These are phyloP conservation scores for Callithrix jacchus DNA, from an alignment of 2,113 vertebrate genomes.

Conservation along the genomic window DNA sequence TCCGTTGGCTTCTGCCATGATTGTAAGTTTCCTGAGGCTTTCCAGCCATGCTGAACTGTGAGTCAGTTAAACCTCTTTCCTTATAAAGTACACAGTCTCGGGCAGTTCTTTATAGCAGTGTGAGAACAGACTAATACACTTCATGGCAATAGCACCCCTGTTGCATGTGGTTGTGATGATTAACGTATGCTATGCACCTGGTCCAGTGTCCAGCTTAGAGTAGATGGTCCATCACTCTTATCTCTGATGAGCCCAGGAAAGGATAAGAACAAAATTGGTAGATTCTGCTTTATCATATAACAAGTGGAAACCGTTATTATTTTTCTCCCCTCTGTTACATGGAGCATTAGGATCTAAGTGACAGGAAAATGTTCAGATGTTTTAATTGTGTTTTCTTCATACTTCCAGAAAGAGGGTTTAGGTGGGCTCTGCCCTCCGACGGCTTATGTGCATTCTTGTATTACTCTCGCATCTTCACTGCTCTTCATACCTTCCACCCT, in stretches of 20 bases:
- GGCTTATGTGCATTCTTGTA: background rate
- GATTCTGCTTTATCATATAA: background rate
- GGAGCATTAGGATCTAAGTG: background rate
- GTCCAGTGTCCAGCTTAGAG: background rate
- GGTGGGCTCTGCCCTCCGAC: background rate
- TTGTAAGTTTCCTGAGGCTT: no score
- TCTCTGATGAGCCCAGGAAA: constrained; percentile 47
- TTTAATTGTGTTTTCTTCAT: background rate
- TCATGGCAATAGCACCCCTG: background rate
- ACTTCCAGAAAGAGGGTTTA: background rate
- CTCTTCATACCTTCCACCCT: background rate
- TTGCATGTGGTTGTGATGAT: background rate
- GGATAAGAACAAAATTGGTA: background rate
- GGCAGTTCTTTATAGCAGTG: no score
- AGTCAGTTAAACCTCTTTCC: no score
- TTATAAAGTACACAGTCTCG: no score
- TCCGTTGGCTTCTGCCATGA: no score
- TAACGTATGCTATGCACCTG: background rate
- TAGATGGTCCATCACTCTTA: background rate
- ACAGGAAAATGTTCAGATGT: background rate
- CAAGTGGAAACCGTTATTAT: background rate
- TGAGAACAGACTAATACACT: no score
- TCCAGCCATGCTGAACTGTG: no score
- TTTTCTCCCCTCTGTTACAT: background rate
- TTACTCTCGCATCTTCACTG: background rate